Percentiles rank a stretch among this genome's conserved stretches.
These are phyloP conservation scores for Phaetusa simplex DNA, from an alignment of 2,113 vertebrate genomes.

Conservation along the genomic window DNA sequence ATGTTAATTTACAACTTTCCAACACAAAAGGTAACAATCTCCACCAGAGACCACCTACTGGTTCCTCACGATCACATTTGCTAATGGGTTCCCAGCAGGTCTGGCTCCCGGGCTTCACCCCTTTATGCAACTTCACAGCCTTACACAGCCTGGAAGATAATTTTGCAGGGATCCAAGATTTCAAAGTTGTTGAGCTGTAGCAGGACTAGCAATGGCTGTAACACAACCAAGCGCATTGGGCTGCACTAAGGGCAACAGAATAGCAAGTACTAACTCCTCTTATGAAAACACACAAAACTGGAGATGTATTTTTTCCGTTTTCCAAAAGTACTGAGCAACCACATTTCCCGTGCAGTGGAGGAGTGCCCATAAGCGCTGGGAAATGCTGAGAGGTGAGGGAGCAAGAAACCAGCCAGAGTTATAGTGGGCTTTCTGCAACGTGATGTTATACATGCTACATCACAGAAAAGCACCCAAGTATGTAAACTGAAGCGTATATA, in stretches of 20 bases:
- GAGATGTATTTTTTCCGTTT: not conserved
- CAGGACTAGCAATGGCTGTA: not conserved
- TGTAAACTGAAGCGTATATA: not conserved
- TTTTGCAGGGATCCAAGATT: not conserved
- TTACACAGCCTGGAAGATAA: not conserved
- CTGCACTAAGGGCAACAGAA: not conserved
- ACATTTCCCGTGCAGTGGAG: fast-evolving
- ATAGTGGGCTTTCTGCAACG: not conserved
- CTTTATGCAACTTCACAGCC: not conserved
- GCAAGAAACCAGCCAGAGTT: not conserved
- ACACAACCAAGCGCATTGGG: not conserved
- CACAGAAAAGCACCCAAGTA: not conserved
- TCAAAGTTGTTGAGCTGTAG: not conserved
- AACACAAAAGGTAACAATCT: not conserved
- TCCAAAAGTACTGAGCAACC: not conserved
- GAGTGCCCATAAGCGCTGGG: not conserved
- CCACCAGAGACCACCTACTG: not conserved
- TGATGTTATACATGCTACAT: not conserved
- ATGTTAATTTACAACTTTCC: not conserved
- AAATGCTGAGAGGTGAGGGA: not conserved
- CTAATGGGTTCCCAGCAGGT: not conserved
- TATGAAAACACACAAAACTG: not conserved
- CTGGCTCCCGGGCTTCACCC: not conserved
- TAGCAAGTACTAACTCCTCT: not conserved
- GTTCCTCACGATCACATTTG: not conserved